Evolutionary conservation across 2,113 vertebrate species (phyloP).

Genomic region (Ellobius talpinus): DNA sequence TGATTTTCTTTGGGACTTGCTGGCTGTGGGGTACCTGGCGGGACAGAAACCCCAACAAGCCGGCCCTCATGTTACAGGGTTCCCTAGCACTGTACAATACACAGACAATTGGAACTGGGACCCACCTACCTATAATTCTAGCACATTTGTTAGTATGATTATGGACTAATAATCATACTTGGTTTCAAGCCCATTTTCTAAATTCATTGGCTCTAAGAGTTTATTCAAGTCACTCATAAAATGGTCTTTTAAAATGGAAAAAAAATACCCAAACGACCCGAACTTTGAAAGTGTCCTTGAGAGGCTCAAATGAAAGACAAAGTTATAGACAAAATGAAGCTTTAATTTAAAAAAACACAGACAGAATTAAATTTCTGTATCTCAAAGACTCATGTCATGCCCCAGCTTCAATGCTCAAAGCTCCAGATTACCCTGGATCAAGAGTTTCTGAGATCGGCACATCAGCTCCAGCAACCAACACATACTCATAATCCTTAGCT

Average conservation of each 20-base stretch:
- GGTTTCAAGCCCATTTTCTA: not conserved
- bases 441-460: not conserved
- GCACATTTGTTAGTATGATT: not conserved
- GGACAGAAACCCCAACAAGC: no score
- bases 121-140: not conserved
- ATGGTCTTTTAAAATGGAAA: not conserved
- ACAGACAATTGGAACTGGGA: not conserved
- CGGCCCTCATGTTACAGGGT: no score
- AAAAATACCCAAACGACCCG: not conserved
- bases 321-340: not conserved
- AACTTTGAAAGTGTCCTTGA: not conserved
- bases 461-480: not conserved
- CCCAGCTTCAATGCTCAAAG: not conserved
- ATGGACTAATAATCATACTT: not conserved
- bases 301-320: not conserved
- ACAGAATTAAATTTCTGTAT: not conserved
- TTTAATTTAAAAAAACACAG: not conserved
- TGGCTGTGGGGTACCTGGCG: no score
- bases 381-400: not conserved
- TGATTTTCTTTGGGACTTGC: no score
- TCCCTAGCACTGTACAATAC: not conserved
- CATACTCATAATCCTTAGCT: not conserved
- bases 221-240: not conserved
- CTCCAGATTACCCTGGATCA: not conserved
- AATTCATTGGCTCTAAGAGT: not conserved